Conservation (phyloP, 1,140 invertebrate species). For the Drosophila bipectinata region DNA sequence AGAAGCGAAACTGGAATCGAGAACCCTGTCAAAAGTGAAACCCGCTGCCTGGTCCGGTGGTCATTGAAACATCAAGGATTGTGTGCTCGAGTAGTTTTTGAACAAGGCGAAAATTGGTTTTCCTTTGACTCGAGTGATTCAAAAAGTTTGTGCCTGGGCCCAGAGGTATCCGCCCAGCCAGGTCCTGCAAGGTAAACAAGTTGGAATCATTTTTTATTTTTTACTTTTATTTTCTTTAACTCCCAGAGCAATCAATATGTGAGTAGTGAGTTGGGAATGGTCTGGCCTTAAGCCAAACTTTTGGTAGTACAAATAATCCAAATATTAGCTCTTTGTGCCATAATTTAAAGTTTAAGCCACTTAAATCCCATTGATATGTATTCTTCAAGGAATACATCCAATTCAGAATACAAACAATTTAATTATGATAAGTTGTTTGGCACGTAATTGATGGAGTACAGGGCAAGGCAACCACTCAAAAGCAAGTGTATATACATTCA, state of each 20-base stretch:
- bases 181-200: conserved; percentile 16
- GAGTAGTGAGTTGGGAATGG: conserved; percentile 16
- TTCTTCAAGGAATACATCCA: background rate
- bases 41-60: conserved; percentile 4
- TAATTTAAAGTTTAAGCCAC: background rate
- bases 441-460: conserved; percentile 70
- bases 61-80: conserved; percentile 53
- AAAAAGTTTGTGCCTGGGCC: conserved; percentile 40
- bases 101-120: conserved; percentile 67
- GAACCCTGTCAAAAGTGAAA: background rate
- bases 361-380: conserved; percentile 7
- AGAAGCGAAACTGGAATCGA: conserved; percentile 29
- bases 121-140: conserved; percentile 56
- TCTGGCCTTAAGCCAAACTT: background rate
- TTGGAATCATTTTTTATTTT: conserved; percentile 37
- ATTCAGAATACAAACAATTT: background rate
- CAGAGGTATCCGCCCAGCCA: conserved; percentile 23
- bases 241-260: conserved; percentile 52
- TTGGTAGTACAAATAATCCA: background rate
- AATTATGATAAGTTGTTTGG: conserved; percentile 49
- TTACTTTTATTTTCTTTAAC: conserved; percentile 30
- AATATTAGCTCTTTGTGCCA: too few species aligned
- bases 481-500: conserved; percentile 13
- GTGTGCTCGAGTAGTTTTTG: conserved; percentile 55
- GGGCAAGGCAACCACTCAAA: conserved; percentile 55